phyloP scores from a whole-genome alignment of 2,797 vertebrate species.

The Acanthurus leucopareius region DNA sequence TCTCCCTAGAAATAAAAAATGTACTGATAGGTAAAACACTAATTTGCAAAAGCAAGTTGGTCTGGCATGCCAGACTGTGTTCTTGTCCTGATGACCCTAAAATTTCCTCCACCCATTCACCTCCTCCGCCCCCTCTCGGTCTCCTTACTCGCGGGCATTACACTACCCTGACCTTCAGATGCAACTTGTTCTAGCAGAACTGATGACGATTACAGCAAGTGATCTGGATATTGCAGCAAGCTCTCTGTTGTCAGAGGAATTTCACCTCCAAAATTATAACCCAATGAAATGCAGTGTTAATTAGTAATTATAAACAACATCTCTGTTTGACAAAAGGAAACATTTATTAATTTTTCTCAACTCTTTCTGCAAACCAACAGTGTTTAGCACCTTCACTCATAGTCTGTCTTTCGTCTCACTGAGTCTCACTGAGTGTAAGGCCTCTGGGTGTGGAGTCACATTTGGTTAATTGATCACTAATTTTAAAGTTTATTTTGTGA shows the following conservation, averaged over 20 bases:
- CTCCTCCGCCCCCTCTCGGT: background rate
- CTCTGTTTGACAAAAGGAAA: conserved; percentile 1
- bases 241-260: conserved; percentile 18
- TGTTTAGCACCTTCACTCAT: background rate
- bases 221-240: background rate
- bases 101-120: background rate
- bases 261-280: conserved; percentile 7
- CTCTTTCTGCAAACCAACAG: background rate
- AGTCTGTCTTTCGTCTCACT: background rate
- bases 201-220: conserved; percentile 15
- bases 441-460: background rate
- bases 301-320: background rate
- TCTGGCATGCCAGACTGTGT: too few relatives aligned
- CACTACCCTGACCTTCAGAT: background rate
- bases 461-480: background rate
- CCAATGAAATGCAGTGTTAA: background rate
- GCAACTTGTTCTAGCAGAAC: conserved; percentile 4
- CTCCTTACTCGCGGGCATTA: background rate
- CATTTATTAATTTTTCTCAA: background rate
- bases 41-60: too few relatives aligned
- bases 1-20: too few relatives aligned
- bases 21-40: too few relatives aligned
- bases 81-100: too few relatives aligned
- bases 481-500: background rate
- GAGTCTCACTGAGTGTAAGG: background rate